Conservation (phyloP, 2,888 invertebrate species). For the Nycteola revayana region DNA sequence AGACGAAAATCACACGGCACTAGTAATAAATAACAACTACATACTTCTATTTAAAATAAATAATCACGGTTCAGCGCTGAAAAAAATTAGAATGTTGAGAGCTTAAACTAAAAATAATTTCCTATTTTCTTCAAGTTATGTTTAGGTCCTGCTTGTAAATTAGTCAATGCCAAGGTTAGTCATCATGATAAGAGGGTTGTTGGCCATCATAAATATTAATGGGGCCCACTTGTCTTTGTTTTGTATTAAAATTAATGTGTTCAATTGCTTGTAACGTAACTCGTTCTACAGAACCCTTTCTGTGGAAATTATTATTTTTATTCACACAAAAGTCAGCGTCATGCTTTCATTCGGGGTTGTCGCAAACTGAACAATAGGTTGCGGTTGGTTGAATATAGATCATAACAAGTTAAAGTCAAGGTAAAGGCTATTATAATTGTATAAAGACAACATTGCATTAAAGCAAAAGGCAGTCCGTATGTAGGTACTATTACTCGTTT, state of each 20-base stretch:
- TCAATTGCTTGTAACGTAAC: slow-evolving; percentile 53
- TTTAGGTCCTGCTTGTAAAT: slow-evolving; percentile 27
- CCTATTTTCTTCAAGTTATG: slow-evolving; percentile 21
- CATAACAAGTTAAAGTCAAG: too few relatives aligned
- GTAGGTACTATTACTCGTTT: too few relatives aligned
- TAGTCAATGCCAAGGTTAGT: slow-evolving; percentile 30
- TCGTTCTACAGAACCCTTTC: slow-evolving; percentile 38
- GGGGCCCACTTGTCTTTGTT: slow-evolving; percentile 54
- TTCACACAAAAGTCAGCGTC: slow-evolving; percentile 10
- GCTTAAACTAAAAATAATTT: slow-evolving; percentile 15
- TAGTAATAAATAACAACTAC: too few relatives aligned
- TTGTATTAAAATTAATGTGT: slow-evolving; percentile 71
- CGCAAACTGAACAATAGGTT: too few relatives aligned
- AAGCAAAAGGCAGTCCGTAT: too few relatives aligned
- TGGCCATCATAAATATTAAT: slow-evolving; percentile 67
- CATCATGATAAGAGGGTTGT: slow-evolving; percentile 33
- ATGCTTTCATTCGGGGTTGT: too few relatives aligned
- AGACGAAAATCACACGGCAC: too few relatives aligned
- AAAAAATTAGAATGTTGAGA: slow-evolving; percentile 20
- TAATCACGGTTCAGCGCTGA: too few relatives aligned
- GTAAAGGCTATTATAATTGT: too few relatives aligned
- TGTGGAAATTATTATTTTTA: slow-evolving; percentile 34
- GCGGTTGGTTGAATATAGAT: too few relatives aligned
- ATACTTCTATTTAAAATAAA: too few relatives aligned
- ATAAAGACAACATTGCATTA: too few relatives aligned